phyloP scores from a whole-genome alignment of 2,113 vertebrate species.

The Tragelaphus strepsiceros region DNA sequence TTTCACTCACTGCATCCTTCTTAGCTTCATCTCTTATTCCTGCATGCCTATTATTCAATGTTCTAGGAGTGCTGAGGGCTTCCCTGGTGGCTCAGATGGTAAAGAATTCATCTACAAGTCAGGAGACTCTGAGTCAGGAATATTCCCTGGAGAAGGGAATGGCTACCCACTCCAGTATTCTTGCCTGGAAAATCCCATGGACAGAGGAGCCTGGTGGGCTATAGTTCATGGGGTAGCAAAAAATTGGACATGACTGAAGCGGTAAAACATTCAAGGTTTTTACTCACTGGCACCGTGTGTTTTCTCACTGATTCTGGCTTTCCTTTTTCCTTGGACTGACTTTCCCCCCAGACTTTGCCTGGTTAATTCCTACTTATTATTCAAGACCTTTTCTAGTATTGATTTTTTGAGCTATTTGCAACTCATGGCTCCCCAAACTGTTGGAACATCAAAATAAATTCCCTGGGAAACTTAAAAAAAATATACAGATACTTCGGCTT shows the following conservation, averaged over 20 bases:
- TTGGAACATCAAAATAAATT: background rate
- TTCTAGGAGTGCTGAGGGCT: background rate
- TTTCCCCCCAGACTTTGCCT: background rate
- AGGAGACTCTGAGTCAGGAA: background rate
- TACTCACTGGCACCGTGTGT: fast-evolving
- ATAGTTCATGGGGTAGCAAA: background rate
- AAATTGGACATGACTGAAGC: fast-evolving
- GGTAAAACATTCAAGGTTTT: background rate
- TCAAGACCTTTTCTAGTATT: background rate
- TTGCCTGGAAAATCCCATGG: background rate
- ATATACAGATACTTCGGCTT: background rate
- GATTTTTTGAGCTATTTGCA: background rate
- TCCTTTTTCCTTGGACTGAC: background rate
- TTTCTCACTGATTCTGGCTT: background rate
- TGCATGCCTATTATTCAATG: too few relatives aligned
- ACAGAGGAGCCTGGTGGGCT: background rate
- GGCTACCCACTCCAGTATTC: background rate
- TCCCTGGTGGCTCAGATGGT: background rate
- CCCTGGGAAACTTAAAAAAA: background rate
- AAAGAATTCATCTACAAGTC: background rate
- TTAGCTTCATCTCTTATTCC: background rate
- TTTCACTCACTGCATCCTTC: background rate
- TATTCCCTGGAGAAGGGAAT: background rate
- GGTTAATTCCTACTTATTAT: background rate
- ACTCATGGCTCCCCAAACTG: background rate